Percentiles rank a stretch among this genome's conserved stretches.
phyloP scores from a whole-genome alignment of 2,888 invertebrate species.

The Athripsodes cinereus region DNA sequence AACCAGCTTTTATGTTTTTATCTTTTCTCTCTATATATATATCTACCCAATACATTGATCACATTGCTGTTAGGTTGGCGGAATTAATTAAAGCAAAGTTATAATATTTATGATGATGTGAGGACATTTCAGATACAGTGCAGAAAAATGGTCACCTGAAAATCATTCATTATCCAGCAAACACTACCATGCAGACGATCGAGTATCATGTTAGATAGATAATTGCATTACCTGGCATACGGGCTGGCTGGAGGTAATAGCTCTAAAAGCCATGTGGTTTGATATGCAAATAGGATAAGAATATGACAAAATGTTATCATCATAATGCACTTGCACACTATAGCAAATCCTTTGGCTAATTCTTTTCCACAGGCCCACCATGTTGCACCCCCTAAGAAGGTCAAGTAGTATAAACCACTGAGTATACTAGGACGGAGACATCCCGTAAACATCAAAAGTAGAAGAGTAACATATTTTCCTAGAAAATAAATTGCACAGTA shows the following conservation, averaged over 20 bases:
- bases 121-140: constrained; percentile 12
- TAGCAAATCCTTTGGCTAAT: constrained; percentile 70
- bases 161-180: no score
- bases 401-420: constrained; percentile 79
- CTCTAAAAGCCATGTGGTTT: constrained; percentile 76
- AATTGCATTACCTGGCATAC: constrained; percentile 80
- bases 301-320: constrained; percentile 73
- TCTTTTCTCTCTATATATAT: no score
- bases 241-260: constrained; percentile 60
- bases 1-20: no score
- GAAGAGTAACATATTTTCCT: constrained; percentile 62
- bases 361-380: constrained; percentile 81
- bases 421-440: constrained; percentile 77
- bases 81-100: no score
- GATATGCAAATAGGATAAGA: constrained; percentile 68
- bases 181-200: not conserved
- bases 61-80: no score
- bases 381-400: constrained; percentile 78
- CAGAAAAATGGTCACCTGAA: no score
- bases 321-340: constrained; percentile 63
- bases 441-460: constrained; percentile 64
- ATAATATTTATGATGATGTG: no score
- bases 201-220: constrained; percentile 27
- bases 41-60: no score
- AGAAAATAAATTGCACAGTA: constrained; percentile 31